Base-by-base conservation (phyloP, 2,797 vertebrate genomes). In the Coranthus polyacanthus region DNA sequence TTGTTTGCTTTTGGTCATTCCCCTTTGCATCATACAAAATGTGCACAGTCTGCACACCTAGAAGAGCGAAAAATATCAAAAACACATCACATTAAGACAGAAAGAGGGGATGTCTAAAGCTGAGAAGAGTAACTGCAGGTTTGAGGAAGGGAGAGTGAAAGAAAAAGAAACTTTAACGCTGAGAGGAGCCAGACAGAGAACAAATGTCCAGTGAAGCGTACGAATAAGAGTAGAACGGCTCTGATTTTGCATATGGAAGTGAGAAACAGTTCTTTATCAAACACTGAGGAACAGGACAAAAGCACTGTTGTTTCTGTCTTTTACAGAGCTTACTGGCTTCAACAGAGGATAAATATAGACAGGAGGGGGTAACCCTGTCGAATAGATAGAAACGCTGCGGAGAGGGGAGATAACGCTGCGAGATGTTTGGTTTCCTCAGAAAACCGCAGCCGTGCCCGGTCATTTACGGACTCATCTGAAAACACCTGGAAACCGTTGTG, bases 181-280 rank as follows among this genome's bases (percentile, higher is more conserved):
- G 20, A 68, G 6, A 59, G 34, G 37, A 68, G 20, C 20, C 43
- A 65, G 16, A 58, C 72, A 78, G 79, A 89, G 69, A 88, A 52
- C 56, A 16, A 82, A 81, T 74, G 58, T 49, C 20, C 55, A 74
- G 12, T 76, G 68, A 87, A 84, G 73, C 82, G 41, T 81, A 57
- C 13, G 68, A 56, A 71, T 60, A 18, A 60, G 5, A 61, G 52
- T 72, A 46, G 20, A 65, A 24, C 0, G 22, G 9, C 6, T 64
- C 17, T 17, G 4, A 39, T 56, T 87, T 83, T 86, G 72, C 71
- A 84, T 74, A 49, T 51, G 16, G 44, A 74, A 57, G 68, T 73
- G 38, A 84, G 50, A 84, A 65, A 44, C 6, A 42, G 39, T 53
- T 49, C 0, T 21, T 53, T 17, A n/a, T 58, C 13, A 57, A 64